phyloP scores from a whole-genome alignment of 2,888 invertebrate genomes.

The Gastracanthus pulcherrimus region DNA sequence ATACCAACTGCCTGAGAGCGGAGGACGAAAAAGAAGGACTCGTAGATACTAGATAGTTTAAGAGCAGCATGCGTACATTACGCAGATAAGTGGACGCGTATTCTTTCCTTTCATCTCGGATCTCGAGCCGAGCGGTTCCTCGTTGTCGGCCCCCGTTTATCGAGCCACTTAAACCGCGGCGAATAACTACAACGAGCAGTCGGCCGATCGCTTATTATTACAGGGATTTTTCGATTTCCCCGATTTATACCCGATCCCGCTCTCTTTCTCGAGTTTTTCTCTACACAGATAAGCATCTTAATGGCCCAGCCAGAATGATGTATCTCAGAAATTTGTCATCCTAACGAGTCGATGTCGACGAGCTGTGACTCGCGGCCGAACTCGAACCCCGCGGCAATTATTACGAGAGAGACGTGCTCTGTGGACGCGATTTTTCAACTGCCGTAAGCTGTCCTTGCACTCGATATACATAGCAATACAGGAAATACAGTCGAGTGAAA shows the following conservation, averaged over 20 bases:
- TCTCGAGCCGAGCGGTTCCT: not conserved
- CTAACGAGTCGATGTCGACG: no score
- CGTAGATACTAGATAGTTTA: conserved; percentile 34
- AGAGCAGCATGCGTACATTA: conserved; percentile 24
- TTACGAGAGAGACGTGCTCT: no score
- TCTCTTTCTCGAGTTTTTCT: not conserved
- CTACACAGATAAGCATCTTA: no score
- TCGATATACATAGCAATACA: no score
- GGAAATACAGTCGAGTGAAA: no score
- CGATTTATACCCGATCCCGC: not conserved
- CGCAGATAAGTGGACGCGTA: conserved; percentile 27
- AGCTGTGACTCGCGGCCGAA: not conserved
- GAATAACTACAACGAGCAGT: conserved; percentile 2
- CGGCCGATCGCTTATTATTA: not conserved
- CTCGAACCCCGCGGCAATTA: not conserved
- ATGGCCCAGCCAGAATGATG: no score
- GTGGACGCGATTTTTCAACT: no score
- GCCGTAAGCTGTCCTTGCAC: no score
- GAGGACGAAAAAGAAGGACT: not conserved
- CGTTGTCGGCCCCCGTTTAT: not conserved
- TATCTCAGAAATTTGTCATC: no score
- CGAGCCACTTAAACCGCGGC: conserved; percentile 3
- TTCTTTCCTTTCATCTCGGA: conserved; percentile 33
- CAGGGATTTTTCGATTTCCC: not conserved
- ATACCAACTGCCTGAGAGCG: not conserved